phyloP scores from a whole-genome alignment of 1,140 invertebrate genomes.

The Hydropsyche tenuis region DNA sequence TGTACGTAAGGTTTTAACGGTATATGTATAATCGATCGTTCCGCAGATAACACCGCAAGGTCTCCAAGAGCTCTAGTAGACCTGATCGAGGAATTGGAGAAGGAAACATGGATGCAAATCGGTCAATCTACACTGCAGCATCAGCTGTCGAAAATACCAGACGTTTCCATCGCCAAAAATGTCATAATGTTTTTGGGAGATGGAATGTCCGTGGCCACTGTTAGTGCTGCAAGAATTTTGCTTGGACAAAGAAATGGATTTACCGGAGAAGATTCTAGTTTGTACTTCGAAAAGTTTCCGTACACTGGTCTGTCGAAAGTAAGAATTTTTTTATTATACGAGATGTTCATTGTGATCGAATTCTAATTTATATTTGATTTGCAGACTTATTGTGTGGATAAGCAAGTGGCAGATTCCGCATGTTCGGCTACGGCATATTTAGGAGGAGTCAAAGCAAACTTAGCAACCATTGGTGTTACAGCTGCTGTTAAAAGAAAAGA shows the following conservation, averaged over 20 bases:
- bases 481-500: constrained; percentile 66
- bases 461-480: constrained; percentile 76
- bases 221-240: constrained; percentile 70
- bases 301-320: constrained; percentile 72
- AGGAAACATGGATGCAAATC: constrained; percentile 30
- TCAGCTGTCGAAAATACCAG: constrained; percentile 19
- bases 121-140: constrained; percentile 37
- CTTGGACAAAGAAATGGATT: constrained; percentile 62
- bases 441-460: constrained; percentile 81
- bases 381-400: constrained; percentile 80
- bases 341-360: not conserved
- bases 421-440: constrained; percentile 81
- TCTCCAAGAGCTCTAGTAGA: not conserved
- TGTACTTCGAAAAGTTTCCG: constrained; percentile 77
- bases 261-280: constrained; percentile 69
- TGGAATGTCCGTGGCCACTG: constrained; percentile 74
- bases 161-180: constrained; percentile 68
- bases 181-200: constrained; percentile 77
- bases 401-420: constrained; percentile 80
- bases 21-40: too few relatives aligned
- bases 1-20: too few relatives aligned
- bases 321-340: constrained; percentile 33
- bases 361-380: constrained; percentile 40
- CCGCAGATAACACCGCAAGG: not conserved
- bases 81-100: constrained; percentile 17